These are phyloP conservation scores for Ctenopoma multispine DNA, from an alignment of 2,797 vertebrate genomes.

Conservation along the genomic window DNA sequence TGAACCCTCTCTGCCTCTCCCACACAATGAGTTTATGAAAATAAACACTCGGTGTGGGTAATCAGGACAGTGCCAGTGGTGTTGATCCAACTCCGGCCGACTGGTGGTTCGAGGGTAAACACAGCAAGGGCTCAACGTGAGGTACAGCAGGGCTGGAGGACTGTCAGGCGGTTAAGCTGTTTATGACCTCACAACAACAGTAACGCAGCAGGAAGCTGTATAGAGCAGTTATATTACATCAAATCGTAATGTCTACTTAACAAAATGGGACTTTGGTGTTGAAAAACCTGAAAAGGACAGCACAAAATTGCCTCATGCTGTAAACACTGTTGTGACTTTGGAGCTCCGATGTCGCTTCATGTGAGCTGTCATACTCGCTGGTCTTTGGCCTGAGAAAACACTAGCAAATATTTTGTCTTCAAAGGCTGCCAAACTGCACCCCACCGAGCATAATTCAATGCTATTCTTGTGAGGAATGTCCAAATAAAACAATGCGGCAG, in stretches of 20 bases:
- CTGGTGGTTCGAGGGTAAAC: slow-evolving; percentile 44
- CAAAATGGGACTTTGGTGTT: not conserved
- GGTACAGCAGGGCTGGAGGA: not conserved
- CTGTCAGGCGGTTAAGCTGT: not conserved
- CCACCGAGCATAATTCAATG: slow-evolving; percentile 75
- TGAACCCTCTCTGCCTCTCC: slow-evolving; percentile 24
- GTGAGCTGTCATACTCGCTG: slow-evolving; percentile 35
- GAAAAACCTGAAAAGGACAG: not conserved
- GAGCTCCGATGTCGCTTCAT: slow-evolving; percentile 32
- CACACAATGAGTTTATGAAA: slow-evolving; percentile 38
- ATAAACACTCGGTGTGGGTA: slow-evolving; percentile 52
- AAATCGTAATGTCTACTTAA: not conserved
- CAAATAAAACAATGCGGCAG: slow-evolving; percentile 80
- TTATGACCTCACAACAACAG: not conserved
- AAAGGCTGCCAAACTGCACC: slow-evolving; percentile 73
- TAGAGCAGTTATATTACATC: not conserved
- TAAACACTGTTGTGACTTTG: slow-evolving; percentile 17
- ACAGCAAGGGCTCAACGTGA: slow-evolving; percentile 24
- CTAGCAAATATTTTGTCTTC: slow-evolving; percentile 72
- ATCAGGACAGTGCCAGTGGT: slow-evolving; percentile 39
- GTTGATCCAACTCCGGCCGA: slow-evolving; percentile 52
- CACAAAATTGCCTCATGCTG: not conserved
- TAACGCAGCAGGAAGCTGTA: not conserved
- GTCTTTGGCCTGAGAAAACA: slow-evolving; percentile 72
- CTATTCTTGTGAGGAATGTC: slow-evolving; percentile 82